Conservation (phyloP, 1,140 invertebrate species). For the Phocides pigmalion region DNA sequence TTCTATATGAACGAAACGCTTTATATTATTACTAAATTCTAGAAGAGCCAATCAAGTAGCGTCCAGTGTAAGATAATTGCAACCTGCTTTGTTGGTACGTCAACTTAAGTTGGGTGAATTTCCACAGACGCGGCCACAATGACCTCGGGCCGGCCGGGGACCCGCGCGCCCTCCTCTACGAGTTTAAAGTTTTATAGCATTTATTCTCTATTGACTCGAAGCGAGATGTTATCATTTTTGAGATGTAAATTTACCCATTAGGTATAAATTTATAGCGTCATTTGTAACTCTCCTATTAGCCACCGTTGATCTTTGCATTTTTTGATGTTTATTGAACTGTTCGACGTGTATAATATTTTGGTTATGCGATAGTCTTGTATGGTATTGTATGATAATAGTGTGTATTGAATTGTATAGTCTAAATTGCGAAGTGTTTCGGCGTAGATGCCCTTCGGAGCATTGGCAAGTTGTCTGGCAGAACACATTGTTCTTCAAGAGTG, state of each 20-base stretch:
- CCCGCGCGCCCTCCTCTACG: constrained; percentile 31
- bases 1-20: too few species aligned
- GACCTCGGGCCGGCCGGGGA: constrained; percentile 37
- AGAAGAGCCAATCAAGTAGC: too few species aligned
- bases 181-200: constrained; percentile 62
- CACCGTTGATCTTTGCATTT: constrained; percentile 69
- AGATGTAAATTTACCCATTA: constrained; percentile 78
- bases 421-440: neutral
- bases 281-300: constrained; percentile 72
- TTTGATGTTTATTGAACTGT: constrained; percentile 73
- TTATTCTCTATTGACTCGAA: constrained; percentile 65
- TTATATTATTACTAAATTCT: too few species aligned
- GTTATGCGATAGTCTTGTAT: constrained; percentile 37
- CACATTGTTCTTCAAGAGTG: too few species aligned
- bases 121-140: constrained; percentile 46
- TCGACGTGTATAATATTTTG: constrained; percentile 51
- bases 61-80: too few species aligned
- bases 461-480: neutral
- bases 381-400: constrained; percentile 25
- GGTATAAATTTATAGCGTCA: constrained; percentile 67
- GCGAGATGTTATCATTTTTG: constrained; percentile 75
- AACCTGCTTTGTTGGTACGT: too few species aligned
- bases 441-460: neutral
- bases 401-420: constrained; percentile 27
- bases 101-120: neutral